Conservation (phyloP, 2,888 invertebrate genomes). For the Synergus itoensis region DNA sequence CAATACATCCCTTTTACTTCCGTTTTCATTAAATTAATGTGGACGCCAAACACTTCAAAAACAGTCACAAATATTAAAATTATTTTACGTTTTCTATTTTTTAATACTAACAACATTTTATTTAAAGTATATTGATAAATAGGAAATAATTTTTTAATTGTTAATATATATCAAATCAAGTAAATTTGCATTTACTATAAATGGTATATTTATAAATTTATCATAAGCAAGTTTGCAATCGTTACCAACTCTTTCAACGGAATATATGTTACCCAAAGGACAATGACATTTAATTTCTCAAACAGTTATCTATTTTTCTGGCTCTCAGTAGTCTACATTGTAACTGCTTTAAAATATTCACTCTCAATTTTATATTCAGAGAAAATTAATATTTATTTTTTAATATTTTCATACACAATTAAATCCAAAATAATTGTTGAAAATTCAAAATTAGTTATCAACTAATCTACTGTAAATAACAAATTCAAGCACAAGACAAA, state of each 20-base stretch:
- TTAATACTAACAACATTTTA: not conserved
- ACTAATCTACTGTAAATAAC: not conserved
- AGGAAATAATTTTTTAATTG: not conserved
- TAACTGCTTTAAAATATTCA: constrained; percentile 30
- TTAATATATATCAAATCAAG: too few species aligned
- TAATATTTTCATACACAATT: not conserved
- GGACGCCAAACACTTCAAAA: not conserved
- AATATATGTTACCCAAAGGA: not conserved
- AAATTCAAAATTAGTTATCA: not conserved
- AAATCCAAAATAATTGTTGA: not conserved
- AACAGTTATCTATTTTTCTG: constrained; percentile 17
- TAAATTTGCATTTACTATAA: too few species aligned
- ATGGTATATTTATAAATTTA: not conserved
- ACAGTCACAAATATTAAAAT: not conserved
- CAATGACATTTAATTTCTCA: constrained; percentile 37
- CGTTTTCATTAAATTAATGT: constrained; percentile 22
- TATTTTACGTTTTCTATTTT: not conserved
- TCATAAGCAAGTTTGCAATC: not conserved
- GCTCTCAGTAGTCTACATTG: not conserved
- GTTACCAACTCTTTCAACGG: not conserved
- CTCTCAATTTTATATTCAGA: not conserved
- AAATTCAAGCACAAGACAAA: not conserved
- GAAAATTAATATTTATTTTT: not conserved
- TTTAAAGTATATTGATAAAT: not conserved
- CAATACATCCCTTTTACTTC: constrained; percentile 34